Percentiles rank a stretch among this genome's conserved stretches.
Evolutionary conservation across 1,140 invertebrate genomes (phyloP).

Genomic region (Cepaea nemoralis): DNA sequence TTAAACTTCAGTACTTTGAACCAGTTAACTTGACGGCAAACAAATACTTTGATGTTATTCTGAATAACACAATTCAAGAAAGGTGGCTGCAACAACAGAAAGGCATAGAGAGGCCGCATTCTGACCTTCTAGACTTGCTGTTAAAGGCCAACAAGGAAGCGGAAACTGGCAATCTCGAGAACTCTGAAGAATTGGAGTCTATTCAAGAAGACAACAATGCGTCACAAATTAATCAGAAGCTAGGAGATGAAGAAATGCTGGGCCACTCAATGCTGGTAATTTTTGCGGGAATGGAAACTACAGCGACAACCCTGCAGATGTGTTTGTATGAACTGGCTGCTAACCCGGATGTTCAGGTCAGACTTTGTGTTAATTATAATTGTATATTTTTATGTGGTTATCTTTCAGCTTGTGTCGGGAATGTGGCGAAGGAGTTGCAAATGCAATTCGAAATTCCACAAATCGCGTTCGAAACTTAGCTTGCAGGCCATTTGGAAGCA

Average conservation of each 20-base stretch:
- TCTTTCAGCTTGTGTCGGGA: too few relatives aligned
- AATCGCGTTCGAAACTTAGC: too few relatives aligned
- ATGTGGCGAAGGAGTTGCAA: too few relatives aligned
- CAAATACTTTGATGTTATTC: slow-evolving; percentile 12
- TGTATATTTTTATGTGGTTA: too few relatives aligned
- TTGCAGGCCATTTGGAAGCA: too few relatives aligned
- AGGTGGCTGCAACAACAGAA: neutral
- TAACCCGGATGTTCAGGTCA: slow-evolving; percentile 18
- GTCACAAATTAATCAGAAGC: neutral
- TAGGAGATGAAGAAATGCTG: neutral
- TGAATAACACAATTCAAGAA: neutral
- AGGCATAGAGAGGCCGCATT: neutral
- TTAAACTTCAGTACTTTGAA: slow-evolving; percentile 3
- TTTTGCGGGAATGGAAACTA: slow-evolving; percentile 21
- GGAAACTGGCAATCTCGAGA: neutral
- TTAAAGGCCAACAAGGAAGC: slow-evolving; percentile 16
- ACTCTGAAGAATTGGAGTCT: neutral
- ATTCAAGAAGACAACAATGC: neutral
- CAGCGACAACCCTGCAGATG: slow-evolving; percentile 19
- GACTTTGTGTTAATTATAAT: neutral
- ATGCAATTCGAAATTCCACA: too few relatives aligned
- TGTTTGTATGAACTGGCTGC: slow-evolving; percentile 21
- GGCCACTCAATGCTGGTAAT: slow-evolving; percentile 20
- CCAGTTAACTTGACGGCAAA: neutral
- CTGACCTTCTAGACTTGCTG: slow-evolving; percentile 9